Evolutionary conservation across 1,140 invertebrate species (phyloP), one percentile per base, ranked within the genome.

Genomic region (Brachionus paranguensis): DNA sequence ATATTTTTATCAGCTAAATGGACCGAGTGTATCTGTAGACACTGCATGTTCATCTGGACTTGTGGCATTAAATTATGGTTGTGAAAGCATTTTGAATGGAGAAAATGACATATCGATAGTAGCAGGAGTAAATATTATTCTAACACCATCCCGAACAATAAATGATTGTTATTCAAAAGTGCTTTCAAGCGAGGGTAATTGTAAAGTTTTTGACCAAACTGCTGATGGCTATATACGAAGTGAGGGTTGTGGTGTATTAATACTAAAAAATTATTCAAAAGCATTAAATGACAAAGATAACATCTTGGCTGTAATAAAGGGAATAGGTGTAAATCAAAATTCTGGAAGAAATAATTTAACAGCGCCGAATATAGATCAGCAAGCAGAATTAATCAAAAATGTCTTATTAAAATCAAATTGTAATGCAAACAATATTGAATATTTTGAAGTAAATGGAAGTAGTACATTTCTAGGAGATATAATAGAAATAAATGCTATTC

Each of bases 381-480:
- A 37, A 43, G 27, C 27, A 8, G 68, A 33, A 1, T 37, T 72
- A n/a, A 72, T 72, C 12, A 72, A 27, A 33, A n/a, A 43, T 72
- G 37, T 33, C 5, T 33, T 72, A 17, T 2, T 47, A 53, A 76
- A 76, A 10, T 20, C 29, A 17, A 14, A 47, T 1, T 76, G 43
- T 12, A 53, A 24, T 50, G 17, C 17, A 20, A 29, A 47, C 37
- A 33, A 76, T 17, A 29, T 76, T 29, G 33, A 76, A 2, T 76
- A 76, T 76, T 47, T 76, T 27, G 72, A 76, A 53, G 72, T 41
- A 17, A 29, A 76, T 76, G 72, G 72, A 50, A 47, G 27, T 5
- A 45, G 41, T 24, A 76, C 37, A n/a, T 20, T 41, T 24, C n/a
- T 43, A 27, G 72, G 72, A 12, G 72, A 76, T 29, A 43, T 41